A percentile compares a stretch with the other conserved stretches of the same genome.
These are phyloP conservation scores for Leptura quadrifasciata DNA, from an alignment of 2,888 invertebrate genomes.

Conservation along the genomic window DNA sequence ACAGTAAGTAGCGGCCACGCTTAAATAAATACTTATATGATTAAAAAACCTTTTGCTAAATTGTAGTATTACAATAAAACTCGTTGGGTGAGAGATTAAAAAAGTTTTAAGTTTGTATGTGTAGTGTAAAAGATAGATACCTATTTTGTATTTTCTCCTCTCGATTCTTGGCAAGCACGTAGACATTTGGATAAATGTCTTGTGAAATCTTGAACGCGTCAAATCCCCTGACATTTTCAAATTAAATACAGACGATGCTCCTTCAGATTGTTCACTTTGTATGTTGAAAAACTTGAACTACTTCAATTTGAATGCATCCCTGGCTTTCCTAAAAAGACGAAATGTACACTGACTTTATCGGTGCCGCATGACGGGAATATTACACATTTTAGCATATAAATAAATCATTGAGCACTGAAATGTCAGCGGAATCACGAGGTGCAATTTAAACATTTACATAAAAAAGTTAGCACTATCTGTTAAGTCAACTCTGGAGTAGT, in stretches of 20 bases:
- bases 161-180: slow-evolving; percentile 28
- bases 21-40: too few relatives aligned
- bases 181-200: slow-evolving; percentile 16
- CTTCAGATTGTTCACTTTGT: background rate
- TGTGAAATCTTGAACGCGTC: slow-evolving; percentile 10
- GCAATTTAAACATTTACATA: slow-evolving; percentile 35
- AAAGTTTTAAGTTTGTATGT: too few relatives aligned
- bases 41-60: too few relatives aligned
- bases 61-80: too few relatives aligned
- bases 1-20: too few relatives aligned
- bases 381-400: slow-evolving; percentile 16
- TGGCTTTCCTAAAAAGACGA: background rate
- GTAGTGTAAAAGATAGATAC: background rate
- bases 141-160: slow-evolving; percentile 32
- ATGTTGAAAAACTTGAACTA: background rate
- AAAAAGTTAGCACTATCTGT: slow-evolving; percentile 19
- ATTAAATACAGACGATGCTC: background rate
- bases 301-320: background rate
- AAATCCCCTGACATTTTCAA: background rate
- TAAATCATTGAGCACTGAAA: background rate
- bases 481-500: slow-evolving; percentile 9
- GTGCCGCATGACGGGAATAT: background rate
- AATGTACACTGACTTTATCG: background rate
- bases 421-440: slow-evolving; percentile 18
- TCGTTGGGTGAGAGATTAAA: too few relatives aligned